Evolutionary conservation across 2,113 vertebrate genomes (phyloP).

Genomic region (Harpagus bidentatus): DNA sequence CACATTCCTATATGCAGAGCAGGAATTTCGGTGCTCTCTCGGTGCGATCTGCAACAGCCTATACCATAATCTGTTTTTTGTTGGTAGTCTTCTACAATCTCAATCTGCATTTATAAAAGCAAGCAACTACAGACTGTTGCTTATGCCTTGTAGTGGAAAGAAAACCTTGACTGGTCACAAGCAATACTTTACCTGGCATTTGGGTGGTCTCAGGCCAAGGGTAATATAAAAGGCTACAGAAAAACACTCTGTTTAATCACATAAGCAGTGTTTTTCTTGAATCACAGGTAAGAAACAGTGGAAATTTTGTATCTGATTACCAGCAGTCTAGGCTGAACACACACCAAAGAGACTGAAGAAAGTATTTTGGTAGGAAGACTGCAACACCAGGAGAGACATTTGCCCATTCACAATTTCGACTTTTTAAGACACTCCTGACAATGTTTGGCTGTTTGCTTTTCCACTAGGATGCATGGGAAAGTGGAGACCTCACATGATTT

Average conservation of each 20-base stretch:
- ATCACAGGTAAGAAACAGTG: background rate
- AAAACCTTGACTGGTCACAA: background rate
- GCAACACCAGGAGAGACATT: background rate
- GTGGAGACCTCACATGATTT: background rate
- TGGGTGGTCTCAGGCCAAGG: background rate
- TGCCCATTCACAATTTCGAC: background rate
- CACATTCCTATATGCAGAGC: background rate
- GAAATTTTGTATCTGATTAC: background rate
- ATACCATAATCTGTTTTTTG: background rate
- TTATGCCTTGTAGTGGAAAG: background rate
- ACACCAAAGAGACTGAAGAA: background rate
- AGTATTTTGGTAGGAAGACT: background rate
- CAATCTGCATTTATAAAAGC: background rate
- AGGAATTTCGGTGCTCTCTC: background rate
- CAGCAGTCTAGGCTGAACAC: background rate
- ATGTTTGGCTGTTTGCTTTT: background rate
- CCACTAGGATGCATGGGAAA: background rate
- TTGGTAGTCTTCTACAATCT: background rate
- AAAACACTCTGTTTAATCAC: background rate
- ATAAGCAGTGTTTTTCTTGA: background rate
- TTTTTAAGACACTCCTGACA: background rate
- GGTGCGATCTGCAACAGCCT: background rate
- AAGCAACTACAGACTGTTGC: background rate
- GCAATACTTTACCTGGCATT: background rate
- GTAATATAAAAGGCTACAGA: background rate